Evolutionary conservation across 2,113 vertebrate species (phyloP).

Genomic region (Psephotus haematonotus): DNA sequence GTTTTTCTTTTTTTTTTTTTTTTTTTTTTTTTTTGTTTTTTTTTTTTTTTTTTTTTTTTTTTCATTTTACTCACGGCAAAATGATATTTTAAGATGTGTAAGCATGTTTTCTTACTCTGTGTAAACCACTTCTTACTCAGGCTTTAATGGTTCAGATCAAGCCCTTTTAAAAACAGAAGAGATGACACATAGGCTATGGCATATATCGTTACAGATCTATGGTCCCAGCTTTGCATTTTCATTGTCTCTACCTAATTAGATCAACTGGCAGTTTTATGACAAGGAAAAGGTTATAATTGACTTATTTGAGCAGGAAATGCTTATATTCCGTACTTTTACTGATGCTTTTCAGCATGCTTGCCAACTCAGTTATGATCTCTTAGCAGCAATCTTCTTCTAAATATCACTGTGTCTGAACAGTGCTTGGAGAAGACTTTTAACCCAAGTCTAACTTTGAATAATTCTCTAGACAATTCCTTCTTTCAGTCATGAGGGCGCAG

Average conservation of each 20-base stretch:
- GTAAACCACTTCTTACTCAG: neutral
- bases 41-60: neutral
- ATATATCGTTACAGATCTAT: neutral
- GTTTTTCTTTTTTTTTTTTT: no score
- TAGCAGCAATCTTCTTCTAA: neutral
- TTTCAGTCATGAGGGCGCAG: rapidly evolving
- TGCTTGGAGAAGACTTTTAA: neutral
- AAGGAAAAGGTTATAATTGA: neutral
- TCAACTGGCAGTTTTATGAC: neutral
- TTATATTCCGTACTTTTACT: neutral
- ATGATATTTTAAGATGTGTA: neutral
- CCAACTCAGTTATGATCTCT: neutral
- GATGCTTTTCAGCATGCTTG: rapidly evolving
- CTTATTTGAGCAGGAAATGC: neutral
- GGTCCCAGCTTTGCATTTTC: neutral
- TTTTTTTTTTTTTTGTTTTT: no score
- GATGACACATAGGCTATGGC: neutral
- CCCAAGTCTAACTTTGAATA: neutral
- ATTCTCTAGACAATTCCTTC: neutral
- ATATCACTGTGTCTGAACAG: neutral
- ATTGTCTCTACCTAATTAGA: neutral
- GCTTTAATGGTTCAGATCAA: neutral
- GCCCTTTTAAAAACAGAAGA: neutral
- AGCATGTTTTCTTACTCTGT: neutral
- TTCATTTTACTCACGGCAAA: neutral